phyloP scores from a whole-genome alignment of 2,888 invertebrate species.

The Elysia crispata region DNA sequence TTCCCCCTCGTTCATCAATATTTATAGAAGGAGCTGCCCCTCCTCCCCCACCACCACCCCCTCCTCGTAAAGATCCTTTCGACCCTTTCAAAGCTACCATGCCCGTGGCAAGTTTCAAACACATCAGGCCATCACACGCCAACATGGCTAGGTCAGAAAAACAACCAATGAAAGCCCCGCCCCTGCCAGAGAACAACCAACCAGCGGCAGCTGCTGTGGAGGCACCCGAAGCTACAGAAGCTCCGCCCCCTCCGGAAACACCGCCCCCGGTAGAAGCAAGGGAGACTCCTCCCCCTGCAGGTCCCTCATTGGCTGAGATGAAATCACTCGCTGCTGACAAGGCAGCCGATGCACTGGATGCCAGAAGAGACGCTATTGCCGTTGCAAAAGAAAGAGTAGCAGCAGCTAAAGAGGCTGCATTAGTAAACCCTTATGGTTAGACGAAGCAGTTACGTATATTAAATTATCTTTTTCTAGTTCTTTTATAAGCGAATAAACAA shows the following conservation, averaged over 20 bases:
- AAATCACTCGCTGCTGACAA: slow-evolving; percentile 26
- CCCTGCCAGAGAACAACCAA: slow-evolving; percentile 20
- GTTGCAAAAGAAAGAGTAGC: slow-evolving; percentile 24
- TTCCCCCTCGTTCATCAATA: not conserved
- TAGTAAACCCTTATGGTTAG: too few relatives aligned
- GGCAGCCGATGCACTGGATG: slow-evolving; percentile 30
- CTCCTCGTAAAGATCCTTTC: not conserved
- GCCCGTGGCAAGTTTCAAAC: slow-evolving; percentile 5
- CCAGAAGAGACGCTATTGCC: slow-evolving; percentile 3
- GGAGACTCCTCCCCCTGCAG: not conserved
- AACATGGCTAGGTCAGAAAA: not conserved
- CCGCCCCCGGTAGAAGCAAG: not conserved
- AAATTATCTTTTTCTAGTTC: too few relatives aligned
- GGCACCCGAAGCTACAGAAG: not conserved
- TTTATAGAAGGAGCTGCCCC: not conserved
- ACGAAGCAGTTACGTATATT: too few relatives aligned
- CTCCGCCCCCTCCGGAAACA: not conserved
- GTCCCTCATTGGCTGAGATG: not conserved
- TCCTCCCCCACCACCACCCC: slow-evolving; percentile 3
- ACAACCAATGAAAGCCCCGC: not conserved
- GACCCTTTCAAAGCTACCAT: not conserved
- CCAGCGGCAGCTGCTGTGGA: not conserved
- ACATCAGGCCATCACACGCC: too few relatives aligned
- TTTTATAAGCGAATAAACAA: too few relatives aligned
- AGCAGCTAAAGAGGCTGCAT: not conserved